Base-by-base conservation (phyloP, 2,888 invertebrate species). In the Blastobasis lacticolella region DNA sequence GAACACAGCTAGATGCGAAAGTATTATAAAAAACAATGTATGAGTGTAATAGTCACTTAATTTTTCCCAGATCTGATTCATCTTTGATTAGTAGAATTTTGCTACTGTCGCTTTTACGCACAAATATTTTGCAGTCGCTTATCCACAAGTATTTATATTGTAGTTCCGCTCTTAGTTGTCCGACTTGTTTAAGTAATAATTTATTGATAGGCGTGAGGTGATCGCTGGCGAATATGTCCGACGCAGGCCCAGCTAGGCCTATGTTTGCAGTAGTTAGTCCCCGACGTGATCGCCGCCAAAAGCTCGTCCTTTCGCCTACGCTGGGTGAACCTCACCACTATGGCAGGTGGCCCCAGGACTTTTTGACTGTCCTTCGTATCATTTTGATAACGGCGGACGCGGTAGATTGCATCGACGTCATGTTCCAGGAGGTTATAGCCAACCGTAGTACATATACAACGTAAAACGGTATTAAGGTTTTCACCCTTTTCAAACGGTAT, bases 151-250 rank as follows among this genome's bases (percentile, higher is more conserved):
- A 54, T 6, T 38, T 5, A 41, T 55, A 58, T 5, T 49, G 5
- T 2, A 40, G 49, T 36, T 58, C 52, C 0, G 8, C 37, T 10
- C 51, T 54, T 0, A 55, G 10, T 48, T 43, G 23, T 5, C 56
- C 45, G 1, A 53, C 56, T 0, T 23, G 48, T 40, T 54, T 53
- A 5, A 52, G 41, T 7, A 58, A 46, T 8, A 54, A 38, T 48
- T 58, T 60, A 45, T 60, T 56, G 5, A 48, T 10, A 4, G 60
- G 60, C 2, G 58, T 57, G 0, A 60, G 53, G 44, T 60, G 60
- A 23, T 60, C 57, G n/a, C 49, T 49, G 1, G 58, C 8, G 48
- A 50, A 60, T 2, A 60, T 4, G 6, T 40, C 40, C 1, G 40
- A 37, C 1, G 57, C 54, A 1, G 57, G 52, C 4, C 60, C 60